Percentiles rank a stretch among this genome's conserved stretches.
Evolutionary conservation across 2,888 invertebrate genomes (phyloP).

Genomic region (Toxonevra muliebris): DNA sequence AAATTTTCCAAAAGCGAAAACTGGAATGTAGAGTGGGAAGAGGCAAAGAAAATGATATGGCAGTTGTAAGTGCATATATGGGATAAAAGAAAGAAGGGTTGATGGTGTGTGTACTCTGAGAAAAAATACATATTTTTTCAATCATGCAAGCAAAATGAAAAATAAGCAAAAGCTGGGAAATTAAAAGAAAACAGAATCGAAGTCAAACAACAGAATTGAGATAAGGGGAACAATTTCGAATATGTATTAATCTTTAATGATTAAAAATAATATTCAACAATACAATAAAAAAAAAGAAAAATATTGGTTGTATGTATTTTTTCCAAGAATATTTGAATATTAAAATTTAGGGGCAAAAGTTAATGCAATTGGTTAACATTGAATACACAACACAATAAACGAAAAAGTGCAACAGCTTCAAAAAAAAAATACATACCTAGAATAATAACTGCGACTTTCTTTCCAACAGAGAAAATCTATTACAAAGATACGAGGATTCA

Average conservation of each 20-base stretch:
- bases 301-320: not conserved
- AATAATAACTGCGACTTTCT: too few relatives aligned
- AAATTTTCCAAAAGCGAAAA: too few relatives aligned
- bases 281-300: not conserved
- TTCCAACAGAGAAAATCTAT: too few relatives aligned
- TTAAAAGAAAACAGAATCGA: conserved; percentile 23
- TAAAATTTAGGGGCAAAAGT: not conserved
- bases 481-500: too few relatives aligned
- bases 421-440: too few relatives aligned
- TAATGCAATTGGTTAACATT: not conserved
- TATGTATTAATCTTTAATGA: too few relatives aligned
- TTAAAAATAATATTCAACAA: too few relatives aligned
- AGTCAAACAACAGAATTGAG: not conserved
- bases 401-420: too few relatives aligned
- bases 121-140: conserved; percentile 1
- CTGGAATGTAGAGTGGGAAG: too few relatives aligned
- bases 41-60: too few relatives aligned
- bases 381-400: not conserved
- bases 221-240: too few relatives aligned
- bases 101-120: not conserved
- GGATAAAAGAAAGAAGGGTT: conserved; percentile 7
- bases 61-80: not conserved
- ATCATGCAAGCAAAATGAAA: conserved; percentile 23
- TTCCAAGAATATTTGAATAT: not conserved
- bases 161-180: conserved; percentile 25